Evolutionary conservation across 2,113 vertebrate genomes (phyloP).

Genomic region (Dinomys branickii): DNA sequence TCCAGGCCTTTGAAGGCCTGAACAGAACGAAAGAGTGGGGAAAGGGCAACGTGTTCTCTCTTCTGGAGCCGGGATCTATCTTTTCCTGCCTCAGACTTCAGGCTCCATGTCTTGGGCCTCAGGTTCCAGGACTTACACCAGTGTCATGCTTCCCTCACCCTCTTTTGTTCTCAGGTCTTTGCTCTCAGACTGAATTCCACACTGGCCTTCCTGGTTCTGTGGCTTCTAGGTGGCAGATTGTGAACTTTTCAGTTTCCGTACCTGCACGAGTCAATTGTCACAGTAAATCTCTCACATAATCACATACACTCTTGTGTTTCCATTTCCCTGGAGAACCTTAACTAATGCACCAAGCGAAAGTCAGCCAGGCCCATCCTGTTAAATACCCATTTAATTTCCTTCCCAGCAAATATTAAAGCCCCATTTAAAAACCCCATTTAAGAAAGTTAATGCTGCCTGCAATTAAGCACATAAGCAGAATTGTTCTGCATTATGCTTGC

Average conservation of each 20-base stretch:
- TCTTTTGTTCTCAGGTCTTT: neutral
- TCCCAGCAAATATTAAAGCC: constrained; percentile 22
- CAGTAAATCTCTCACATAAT: neutral
- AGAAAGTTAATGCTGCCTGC: neutral
- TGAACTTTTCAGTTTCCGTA: neutral
- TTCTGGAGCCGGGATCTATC: neutral
- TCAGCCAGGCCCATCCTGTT: neutral
- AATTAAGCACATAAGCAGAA: neutral
- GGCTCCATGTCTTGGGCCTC: neutral
- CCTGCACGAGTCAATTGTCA: neutral
- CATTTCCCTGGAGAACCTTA: neutral
- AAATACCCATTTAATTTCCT: neutral
- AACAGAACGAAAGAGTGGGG: neutral
- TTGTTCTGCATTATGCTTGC: neutral
- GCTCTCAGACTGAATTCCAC: neutral
- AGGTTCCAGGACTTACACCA: neutral
- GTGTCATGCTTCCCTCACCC: too few species aligned
- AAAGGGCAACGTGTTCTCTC: neutral
- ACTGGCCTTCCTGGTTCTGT: neutral
- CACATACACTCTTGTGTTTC: neutral
- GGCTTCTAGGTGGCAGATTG: neutral
- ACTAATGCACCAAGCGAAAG: neutral
- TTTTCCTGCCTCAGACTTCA: neutral
- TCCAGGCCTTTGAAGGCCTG: neutral
- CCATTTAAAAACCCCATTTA: neutral